Evolutionary conservation across 2,888 invertebrate species (phyloP), one percentile per base, ranked within the genome.

Genomic region (Ceratothoa steindachneri): DNA sequence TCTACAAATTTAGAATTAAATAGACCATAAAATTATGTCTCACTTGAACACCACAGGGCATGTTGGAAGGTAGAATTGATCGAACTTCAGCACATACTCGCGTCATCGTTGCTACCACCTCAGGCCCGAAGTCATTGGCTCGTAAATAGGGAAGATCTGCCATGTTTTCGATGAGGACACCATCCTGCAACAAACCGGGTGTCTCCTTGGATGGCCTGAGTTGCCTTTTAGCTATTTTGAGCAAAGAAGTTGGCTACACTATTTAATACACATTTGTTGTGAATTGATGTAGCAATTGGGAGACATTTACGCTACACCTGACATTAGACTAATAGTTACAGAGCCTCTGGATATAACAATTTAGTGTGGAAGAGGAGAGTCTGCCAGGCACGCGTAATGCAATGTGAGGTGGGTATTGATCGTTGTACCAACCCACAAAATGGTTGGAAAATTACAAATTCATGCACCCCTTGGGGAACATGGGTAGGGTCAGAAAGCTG

Each of bases 141-240:
- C 87, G 87, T 0, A 89, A 82, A 82, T 92, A 93, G 0, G 92
- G 92, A 27, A 90, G 83, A 82, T 92, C 92, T 82, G 91, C 88
- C 92, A 92, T 92, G 82, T 92, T 92, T 85, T 92, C 92, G 12
- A 93, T 84, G 52, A 92, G 82, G 28, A 92, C 84, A 1, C 87
- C 90, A 84, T 91, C 89, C 91, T 71, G 24, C n/a, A n/a, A n/a
- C n/a, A n/a, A n/a, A 60, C n/a, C 51, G 15, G 15, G 15, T 12
- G 15, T 12, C 9, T 12, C 12, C 9, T 15, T 12, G 12, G 9
- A 15, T 9, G 51, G 9, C 9, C 9, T 51, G 9, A 12, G 12
- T 51, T 12, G 51, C 51, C 9, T 9, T 12, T 12, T 51, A 15
- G 12, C 15, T 15, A 12, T 51, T 12, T 51, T 51, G 12, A 51